Evolutionary conservation across 1,140 invertebrate species (phyloP), one percentile per base, ranked within the genome.

Genomic region (Arion vulgaris): DNA sequence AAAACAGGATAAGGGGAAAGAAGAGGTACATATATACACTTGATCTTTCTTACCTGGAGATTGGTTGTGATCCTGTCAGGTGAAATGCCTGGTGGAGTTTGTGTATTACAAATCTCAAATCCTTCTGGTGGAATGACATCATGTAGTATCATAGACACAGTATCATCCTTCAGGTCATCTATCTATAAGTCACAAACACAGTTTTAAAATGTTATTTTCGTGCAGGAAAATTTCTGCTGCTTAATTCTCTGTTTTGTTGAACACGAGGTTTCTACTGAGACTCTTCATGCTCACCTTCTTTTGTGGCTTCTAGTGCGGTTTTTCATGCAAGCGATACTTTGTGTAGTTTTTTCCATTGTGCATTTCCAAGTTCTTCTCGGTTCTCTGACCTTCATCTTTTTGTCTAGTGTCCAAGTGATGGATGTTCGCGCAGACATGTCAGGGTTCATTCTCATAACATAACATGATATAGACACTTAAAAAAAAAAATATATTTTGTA

Each of bases 131-230:
- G 94, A 83, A 94, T 94, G 0, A 94, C 94, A 86, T 97, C 96
- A 86, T 96, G 95, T 49, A 98, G 92, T 51, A 96, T 94, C 23
- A 94, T 94, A 81, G 96, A 94, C 72, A 96, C 95, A 90, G 96
- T 96, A 86, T 95, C 94, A 91, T 97, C 96, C 90, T 97, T 96
- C 11, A 95, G 94, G 91, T 98, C 97, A 89, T 98, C 97, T 23
- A 98, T 95, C 94, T 95, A 89, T 62, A 87, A 49, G 7, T 17
- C 2, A 36, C 9, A 34, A 71, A 71, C 11, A 62, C 13, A 62
- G 26, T 13, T 15, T n/a, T 23, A 5, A 62, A 62, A 23, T n/a
- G 26, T 62, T 23, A 5, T 62, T 62, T 49, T 49, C 19, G 9
- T 62, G 5, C 57, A 62, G 26, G 26, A 62, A n/a, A n/a, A n/a